Evolutionary conservation across 2,797 vertebrate genomes (phyloP), one percentile per base, ranked within the genome.

Genomic region (Hoplostethus mediterraneus): DNA sequence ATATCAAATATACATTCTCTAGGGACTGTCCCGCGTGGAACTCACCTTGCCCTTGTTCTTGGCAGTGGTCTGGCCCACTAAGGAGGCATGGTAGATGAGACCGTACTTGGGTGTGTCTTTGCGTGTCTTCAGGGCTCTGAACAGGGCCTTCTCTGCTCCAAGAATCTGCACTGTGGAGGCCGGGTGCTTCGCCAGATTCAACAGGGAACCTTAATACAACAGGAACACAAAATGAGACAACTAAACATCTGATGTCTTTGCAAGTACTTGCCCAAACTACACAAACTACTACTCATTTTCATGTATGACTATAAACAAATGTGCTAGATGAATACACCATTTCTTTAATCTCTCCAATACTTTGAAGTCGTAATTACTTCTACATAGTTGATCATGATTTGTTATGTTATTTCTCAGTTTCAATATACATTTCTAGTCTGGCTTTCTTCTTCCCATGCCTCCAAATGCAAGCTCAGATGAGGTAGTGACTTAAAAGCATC

Each of bases 11-110:
- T 13, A 38, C 36, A 38, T 42, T 42, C 40, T 42, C 13, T 47
- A 5, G 45, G 44, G 14, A 21, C 30, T 6, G 14, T 4, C 17
- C 7, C 4, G 17, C n/a, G 2, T 1, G 5, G 5, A 48, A 42
- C 94, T 84, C 63, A 98, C 97, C 95, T 99, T 99, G 89, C 98
- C 98, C 93, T 99, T 99, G 81, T 99, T 98, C 92, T 99, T 99
- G 30, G 96, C 93, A 17, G 95, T 93, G 5, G 95, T 96, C 92
- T 99, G 98, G n/a, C 98, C 98, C 82, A 99, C 97, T 0, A 99
- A 89, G 1, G 98, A 99, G 40, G 98, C 97, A 28, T 99, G 98
- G 92, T 99, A 99, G 80, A 99, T 99, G 30, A 99, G 96, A 67
- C 98, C 98, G 16, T 99, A 99, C 78, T 99, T 99, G 21, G 98